Base-by-base conservation (phyloP, 2,888 invertebrate species). In the Agriopis aurantiaria region DNA sequence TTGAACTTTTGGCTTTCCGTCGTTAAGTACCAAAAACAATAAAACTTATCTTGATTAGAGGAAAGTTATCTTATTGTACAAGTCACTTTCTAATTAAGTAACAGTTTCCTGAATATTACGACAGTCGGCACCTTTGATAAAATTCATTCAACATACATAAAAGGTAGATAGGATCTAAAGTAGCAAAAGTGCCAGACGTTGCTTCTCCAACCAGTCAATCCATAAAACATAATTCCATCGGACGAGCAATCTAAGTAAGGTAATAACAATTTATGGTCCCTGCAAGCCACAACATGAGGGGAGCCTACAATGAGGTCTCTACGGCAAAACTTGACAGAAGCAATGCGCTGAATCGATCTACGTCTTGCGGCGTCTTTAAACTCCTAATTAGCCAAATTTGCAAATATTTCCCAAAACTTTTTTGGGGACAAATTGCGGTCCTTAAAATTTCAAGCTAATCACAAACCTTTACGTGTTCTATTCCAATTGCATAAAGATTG, bases 311-410 rank as follows among this genome's bases (percentile, higher is more conserved):
- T 69, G 46, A 71, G 71, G 65, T 69, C 65, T 73, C 77, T 80
- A 77, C 72, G 74, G 72, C 60, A 49, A 68, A 69, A 71, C 70
- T 70, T 67, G 67, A 60, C 69, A 73, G 72, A 72, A 77, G 81
- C 85, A 57, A 41, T 87, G 89, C 86, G 82, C 75, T 77, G 72
- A 81, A 84, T 87, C 84, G 73, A 69, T 83, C 80, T 72, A 72
- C 72, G 77, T 78, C 78, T 57, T 74, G 83, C 89, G 88, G 88
- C 79, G 66, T 81, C 80, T 91, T 89, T 88, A 80, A 82, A 77
- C 80, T 75, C 41, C 85, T 86, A 88, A 90, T 91, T 90, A 88
- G 85, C 78, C 78, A 76, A 83, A 84, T 81, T 65, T 74, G 75
- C 78, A 78, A 80, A 76, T 73, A 69, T 74, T 69, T 78, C 51